Evolutionary conservation across 2,888 invertebrate genomes (phyloP), one percentile per base, ranked within the genome.

Genomic region (Brachynemurus nebulosus): DNA sequence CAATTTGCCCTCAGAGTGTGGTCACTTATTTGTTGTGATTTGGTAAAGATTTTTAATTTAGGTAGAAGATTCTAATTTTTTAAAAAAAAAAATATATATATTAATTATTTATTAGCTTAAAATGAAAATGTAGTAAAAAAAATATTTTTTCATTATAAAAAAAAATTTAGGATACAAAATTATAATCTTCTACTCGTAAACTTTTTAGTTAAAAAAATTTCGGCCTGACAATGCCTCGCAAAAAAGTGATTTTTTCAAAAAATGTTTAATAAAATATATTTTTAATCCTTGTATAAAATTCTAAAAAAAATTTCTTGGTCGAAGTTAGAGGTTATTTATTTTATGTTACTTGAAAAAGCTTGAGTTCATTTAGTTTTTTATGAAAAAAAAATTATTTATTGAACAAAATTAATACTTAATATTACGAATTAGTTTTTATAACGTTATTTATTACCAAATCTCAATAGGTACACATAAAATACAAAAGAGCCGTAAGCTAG

Each of bases 171-270:
- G n/a, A n/a, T n/a, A n/a, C n/a, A n/a, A n/a, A n/a, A n/a, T n/a
- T n/a, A n/a, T n/a, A 37, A 37, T 37, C 12, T 18, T 20, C 8
- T 37, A n/a, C 20, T 37, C 12, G 7, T 2, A 19, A 37, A 19
- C 9, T 21, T 36, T 17, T 16, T 17, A 18, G 12, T 36, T 20
- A 37, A 37, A 37, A 37, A 37, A 19, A 37, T 37, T 37, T 37
- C 37, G 37, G 37, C 37, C 37, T 37, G 37, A 37, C 18, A 37
- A 37, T 37, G 20, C 37, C 37, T 37, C 37, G 37, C 37, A 37
- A 37, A 37, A 30, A 19, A 37, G 37, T 37, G 37, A 37, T 37
- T 37, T 37, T 37, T 30, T 30, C 30, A 30, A 30, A 30, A 30
- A 30, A 30, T 12, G 30, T 30, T 30, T 30, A 30, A 30, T 30